phyloP scores from a whole-genome alignment of 2,888 invertebrate genomes.

The Melanchra persicariae region DNA sequence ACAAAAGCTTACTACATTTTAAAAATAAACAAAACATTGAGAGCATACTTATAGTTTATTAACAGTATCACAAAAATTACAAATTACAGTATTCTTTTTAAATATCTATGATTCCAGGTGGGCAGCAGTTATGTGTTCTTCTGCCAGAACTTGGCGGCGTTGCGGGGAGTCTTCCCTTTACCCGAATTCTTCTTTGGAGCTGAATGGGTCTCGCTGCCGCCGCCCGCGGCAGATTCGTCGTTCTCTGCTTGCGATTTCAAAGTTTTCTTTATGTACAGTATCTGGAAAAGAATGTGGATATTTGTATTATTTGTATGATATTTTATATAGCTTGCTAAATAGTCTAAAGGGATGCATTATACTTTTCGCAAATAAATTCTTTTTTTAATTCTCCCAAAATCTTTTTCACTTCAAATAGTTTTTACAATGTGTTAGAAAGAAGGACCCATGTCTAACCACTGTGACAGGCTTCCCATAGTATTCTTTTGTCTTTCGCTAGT shows the following conservation, averaged over 20 bases:
- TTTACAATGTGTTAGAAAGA: no score
- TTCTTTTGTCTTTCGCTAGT: no score
- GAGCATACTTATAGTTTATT: constrained; percentile 65
- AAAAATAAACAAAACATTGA: constrained; percentile 19
- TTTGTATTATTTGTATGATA: no score
- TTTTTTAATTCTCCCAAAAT: no score
- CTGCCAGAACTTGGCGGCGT: constrained; percentile 93
- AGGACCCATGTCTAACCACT: no score
- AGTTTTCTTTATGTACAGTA: constrained; percentile 96
- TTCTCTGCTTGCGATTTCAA: constrained; percentile 96
- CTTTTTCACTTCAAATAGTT: no score
- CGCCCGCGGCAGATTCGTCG: constrained; percentile 96
- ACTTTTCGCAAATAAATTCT: no score
- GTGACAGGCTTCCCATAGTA: no score
- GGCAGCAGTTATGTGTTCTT: constrained; percentile 84
- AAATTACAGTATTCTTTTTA: constrained; percentile 64
- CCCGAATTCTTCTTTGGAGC: constrained; percentile 94
- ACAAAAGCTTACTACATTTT: no score
- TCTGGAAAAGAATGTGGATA: constrained; percentile 88
- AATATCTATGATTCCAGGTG: constrained; percentile 54
- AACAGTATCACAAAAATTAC: constrained; percentile 74
- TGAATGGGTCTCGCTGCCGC: constrained; percentile 87
- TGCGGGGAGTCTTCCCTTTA: constrained; percentile 93
- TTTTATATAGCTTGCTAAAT: no score
- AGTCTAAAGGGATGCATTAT: no score